Evolutionary conservation across 1,140 invertebrate species (phyloP), one percentile per base, ranked within the genome.

Genomic region (Dinoponera quadriceps): DNA sequence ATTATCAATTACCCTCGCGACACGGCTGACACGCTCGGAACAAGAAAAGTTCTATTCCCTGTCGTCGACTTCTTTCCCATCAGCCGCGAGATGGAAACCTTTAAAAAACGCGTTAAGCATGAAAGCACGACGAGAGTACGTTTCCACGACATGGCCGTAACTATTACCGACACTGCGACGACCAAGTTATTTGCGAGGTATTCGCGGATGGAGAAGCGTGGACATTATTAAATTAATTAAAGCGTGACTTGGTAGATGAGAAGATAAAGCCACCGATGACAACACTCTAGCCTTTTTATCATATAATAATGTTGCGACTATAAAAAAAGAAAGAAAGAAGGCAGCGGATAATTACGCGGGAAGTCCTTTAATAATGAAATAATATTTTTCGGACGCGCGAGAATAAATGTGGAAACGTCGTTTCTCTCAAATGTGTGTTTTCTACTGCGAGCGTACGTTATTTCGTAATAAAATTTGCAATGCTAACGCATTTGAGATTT

Each of bases 1-100:
- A 83, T 83, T 63, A 83, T 83, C 33, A 77, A 77, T 48, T 77
- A n/a, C 33, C 51, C 38, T 33, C 48, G 13, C 48, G 33, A 63
- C 38, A 51, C n/a, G 22, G 7, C 33, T 38, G 20, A 82, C 27
- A 54, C n/a, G 18, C 0, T 44, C 9, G 5, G 0, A 63, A 66
- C n/a, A 49, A 66, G 3, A 51, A 73, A 57, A 48, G 7, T 44
- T 77, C 48, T 38, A 65, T 49, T 16, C 27, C 18, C 27, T 29
- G 38, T 44, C 18, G 9, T 0, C 9, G 18, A 48, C 49, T 57
- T 69, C 22, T 69, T 69, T 68, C 14, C 20, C 18, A 16, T 63
- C 29, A 51, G 33, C 62, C n/a, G 5, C 2, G 5, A 25, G 20
- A 66, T 38, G 22, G 20, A 51, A 75, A 51, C 29, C 14, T 29